A percentile compares a stretch with the other conserved stretches of the same genome.
These are phyloP conservation scores for Sebastes diploproa DNA, from an alignment of 2,797 vertebrate species.

Conservation along the genomic window DNA sequence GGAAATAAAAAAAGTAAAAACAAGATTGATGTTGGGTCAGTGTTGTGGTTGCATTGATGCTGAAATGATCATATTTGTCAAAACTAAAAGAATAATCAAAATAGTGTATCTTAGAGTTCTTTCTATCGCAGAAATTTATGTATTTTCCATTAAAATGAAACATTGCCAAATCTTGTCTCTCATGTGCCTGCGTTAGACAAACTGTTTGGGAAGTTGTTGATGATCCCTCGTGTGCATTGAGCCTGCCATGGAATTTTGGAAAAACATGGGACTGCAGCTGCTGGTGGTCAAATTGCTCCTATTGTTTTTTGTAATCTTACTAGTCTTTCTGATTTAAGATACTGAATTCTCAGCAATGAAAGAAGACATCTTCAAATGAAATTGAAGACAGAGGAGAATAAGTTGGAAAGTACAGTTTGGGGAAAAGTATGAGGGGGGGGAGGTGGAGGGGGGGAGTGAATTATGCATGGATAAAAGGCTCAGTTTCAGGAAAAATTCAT, in stretches of 20 bases:
- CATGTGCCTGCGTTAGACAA: constrained; percentile 19
- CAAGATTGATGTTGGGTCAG: neutral
- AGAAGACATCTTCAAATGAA: constrained; percentile 19
- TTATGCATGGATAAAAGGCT: constrained; percentile 14
- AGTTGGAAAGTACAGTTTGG: constrained; percentile 19
- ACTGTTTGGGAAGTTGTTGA: constrained; percentile 16
- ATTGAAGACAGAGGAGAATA: neutral
- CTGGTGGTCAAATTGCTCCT: constrained; percentile 18
- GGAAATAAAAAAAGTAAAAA: neutral
- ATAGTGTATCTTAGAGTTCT: neutral
- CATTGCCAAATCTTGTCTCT: neutral
- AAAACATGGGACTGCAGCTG: constrained; percentile 36
- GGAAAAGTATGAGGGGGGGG: neutral
- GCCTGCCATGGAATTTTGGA: constrained; percentile 23
- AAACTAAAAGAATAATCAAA: neutral
- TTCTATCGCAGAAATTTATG: neutral
- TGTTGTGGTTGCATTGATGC: neutral
- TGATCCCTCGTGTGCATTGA: constrained; percentile 27
- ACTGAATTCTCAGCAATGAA: neutral
- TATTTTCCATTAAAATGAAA: neutral
- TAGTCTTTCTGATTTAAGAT: neutral
- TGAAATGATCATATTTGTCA: neutral
- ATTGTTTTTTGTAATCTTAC: constrained; percentile 15
- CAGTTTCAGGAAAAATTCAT: constrained; percentile 6
- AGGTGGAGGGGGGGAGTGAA: neutral